Evolutionary conservation across 2,113 vertebrate genomes (phyloP), one percentile per base, ranked within the genome.

Genomic region (Scytalopus superciliaris): DNA sequence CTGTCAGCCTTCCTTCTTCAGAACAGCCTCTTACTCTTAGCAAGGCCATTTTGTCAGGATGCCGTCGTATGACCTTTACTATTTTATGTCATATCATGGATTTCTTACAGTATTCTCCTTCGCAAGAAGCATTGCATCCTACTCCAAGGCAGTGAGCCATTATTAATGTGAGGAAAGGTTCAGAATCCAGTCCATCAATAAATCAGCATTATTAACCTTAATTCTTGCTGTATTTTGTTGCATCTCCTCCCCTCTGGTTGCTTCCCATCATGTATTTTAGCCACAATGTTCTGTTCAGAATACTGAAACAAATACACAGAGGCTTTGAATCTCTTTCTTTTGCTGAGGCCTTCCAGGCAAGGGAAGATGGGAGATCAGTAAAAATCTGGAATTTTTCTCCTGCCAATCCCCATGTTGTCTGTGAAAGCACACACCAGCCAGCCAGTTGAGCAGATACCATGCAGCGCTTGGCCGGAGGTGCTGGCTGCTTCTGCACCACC

Each of bases 381-480:
- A 44, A 76, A 85, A 50, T 2, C 39, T 31, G 16, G 7, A 53
- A 16, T 76, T 86, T 86, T 84, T 37, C 24, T 92, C 49, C 72
- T 45, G 25, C 16, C 37, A 57, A 74, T n/a, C 7, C 15, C 16
- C 1, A 0, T 17, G 13, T 10, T 74, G 30, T 44, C 18, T 66
- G 22, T 44, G 49, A 57, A 83, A 19, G n/a, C 0, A 0, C 60
- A 31, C 4, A 3, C 4, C 31, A 33, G 28, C 24, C 68, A 74
- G 10, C 7, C 14, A 3, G 1, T 6, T 30, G 24, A 39, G 57
- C 55, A 86, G 59, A 80, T 16, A 12, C 24, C 10, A 74, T 0
- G 2, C 35, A 59, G 22, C 0, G 0, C 55, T 35, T 25, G 28
- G 25, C 19, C 3, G 9, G 62, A 35, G n/a, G 19, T 19, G 49